Evolutionary conservation across 2,797 vertebrate species (phyloP), one percentile per base, ranked within the genome.

Genomic region (Parambassis ranga): DNA sequence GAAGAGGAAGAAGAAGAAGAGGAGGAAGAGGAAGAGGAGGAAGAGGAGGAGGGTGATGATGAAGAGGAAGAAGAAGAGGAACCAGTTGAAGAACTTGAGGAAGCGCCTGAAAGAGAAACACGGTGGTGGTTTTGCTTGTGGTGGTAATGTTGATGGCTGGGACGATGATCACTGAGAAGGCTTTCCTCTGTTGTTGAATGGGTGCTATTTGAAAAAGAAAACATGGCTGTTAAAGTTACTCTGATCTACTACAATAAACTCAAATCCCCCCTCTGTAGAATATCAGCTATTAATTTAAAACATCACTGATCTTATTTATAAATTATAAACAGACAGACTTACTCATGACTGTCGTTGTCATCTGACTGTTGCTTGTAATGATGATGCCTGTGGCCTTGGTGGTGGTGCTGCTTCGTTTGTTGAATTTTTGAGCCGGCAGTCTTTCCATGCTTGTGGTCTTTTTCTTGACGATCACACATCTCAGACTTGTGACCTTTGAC

Each of bases 151-250:
- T 27, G 65, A 28, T 66, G 67, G 43, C 81, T 58, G 3, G 55
- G 39, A 7, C 41, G 78, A 56, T 69, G 81, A 61, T 87, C 77
- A 7, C 55, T 75, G 22, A 75, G 69, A 48, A 77, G 59, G 44
- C 65, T 86, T 50, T 80, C 79, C 18, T 85, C 82, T 62, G 80
- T 57, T 57, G 80, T 70, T 36, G 86, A 90, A 36, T 65, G 58
- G 51, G 57, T 77, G 61, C 87, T 89, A 58, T 69, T 66, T 20
- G 23, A 52, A 20, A 75, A 49, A 62, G 11, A 60, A 57, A 70
- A 70, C 16, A 50, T 2, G 0, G 2, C 2, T 14, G 4, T 68
- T 27, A 59, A 43, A 46, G 20, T 47, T n/a, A n/a, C n/a, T n/a
- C n/a, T n/a, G n/a, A n/a, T n/a, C n/a, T n/a, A n/a, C n/a, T n/a